Base-by-base conservation (phyloP, 2,797 vertebrate species). In the Acanthis flammea region DNA sequence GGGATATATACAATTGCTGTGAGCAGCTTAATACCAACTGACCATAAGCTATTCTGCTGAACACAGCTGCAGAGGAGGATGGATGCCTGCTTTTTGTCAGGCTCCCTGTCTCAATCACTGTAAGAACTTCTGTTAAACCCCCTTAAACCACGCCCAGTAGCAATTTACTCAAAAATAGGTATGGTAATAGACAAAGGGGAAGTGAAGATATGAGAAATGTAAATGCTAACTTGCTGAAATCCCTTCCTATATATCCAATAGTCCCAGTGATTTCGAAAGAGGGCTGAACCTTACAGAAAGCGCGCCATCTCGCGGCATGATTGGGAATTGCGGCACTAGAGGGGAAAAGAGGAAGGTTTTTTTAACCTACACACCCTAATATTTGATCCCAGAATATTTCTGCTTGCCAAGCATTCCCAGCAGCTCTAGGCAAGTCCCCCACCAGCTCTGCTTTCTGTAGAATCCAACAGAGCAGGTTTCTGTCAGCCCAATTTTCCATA, bases 241-340 rank as follows among this genome's bases (percentile, higher is more conserved):
- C 31, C 33, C 30, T 66, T 47, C 42, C n/a, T 7, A 0, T 6
- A 13, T 8, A 68, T 54, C 45, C 51, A 47, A 3, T 1, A 21
- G 3, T 1, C 10, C 13, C 44, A 2, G 35, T 9, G 13, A 37
- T 13, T 67, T 19, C 19, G 51, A 62, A 10, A 50, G 73, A 13
- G 4, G 25, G 21, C 14, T 2, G 23, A 75, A 27, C 24, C 5
- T 10, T 27, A 10, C 3, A 5, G 74, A 50, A 63, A 61, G 65
- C 2, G 3, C 50, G 61, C 78, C 95, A 48, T 71, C 94, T 95
- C 54, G 87, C 45, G 95, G 76, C 76, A 55, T 16, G 6, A 8
- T 0, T 1, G 1, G 53, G 42, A 44, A 63, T 3, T 62, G 47
- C 71, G 1, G 37, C 33, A 28, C 3, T 11, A 4, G 2, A 12